These are phyloP conservation scores for Dyspetes luteomarginatus DNA, from an alignment of 2,888 invertebrate species.

Conservation along the genomic window DNA sequence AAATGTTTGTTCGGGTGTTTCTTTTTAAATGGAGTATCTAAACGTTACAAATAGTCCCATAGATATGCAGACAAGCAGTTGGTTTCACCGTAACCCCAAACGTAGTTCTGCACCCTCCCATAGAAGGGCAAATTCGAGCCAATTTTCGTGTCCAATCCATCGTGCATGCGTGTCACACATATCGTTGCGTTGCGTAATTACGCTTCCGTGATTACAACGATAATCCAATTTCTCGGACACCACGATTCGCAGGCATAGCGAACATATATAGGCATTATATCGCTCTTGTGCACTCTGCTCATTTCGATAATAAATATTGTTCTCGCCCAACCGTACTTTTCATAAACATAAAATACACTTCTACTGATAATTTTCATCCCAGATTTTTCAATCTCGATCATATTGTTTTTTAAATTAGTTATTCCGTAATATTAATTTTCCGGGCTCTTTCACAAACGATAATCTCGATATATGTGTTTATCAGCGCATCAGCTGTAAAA, in stretches of 20 bases:
- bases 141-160: constrained; percentile 20
- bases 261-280: neutral
- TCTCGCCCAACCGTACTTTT: neutral
- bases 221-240: constrained; percentile 34
- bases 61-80: neutral
- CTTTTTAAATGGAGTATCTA: no score
- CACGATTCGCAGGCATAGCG: constrained; percentile 6
- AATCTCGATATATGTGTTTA: neutral
- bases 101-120: no score
- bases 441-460: neutral
- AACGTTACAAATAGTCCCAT: neutral
- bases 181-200: constrained; percentile 24
- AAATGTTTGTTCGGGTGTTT: no score
- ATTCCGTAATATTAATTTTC: neutral
- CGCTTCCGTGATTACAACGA: constrained; percentile 33
- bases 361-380: neutral
- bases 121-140: constrained; percentile 3
- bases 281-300: no score
- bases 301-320: no score
- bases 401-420: neutral
- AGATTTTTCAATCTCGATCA: neutral
- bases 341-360: neutral
- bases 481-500: neutral
- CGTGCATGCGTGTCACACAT: constrained; percentile 2
- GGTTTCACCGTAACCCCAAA: neutral